phyloP scores from a whole-genome alignment of 2,797 vertebrate species.

The Chloroceryle inda region DNA sequence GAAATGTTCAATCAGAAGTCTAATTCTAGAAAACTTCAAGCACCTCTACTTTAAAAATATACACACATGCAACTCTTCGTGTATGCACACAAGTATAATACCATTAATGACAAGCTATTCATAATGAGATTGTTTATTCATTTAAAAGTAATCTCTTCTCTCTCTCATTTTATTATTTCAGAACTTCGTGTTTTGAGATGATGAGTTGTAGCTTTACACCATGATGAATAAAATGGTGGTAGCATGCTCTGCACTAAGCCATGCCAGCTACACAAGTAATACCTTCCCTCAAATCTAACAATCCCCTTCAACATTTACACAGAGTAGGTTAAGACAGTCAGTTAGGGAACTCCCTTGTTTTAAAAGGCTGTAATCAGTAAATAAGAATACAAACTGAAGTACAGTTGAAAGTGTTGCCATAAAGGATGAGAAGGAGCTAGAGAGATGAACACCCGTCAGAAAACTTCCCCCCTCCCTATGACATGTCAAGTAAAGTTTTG shows the following conservation, averaged over 20 bases:
- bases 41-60: background rate
- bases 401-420: background rate
- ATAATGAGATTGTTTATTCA: background rate
- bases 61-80: background rate
- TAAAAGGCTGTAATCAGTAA: background rate
- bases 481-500: background rate
- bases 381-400: background rate
- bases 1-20: background rate
- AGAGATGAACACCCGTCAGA: background rate
- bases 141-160: background rate
- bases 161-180: background rate
- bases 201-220: background rate
- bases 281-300: background rate
- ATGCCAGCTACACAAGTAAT: background rate
- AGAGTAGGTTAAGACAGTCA: background rate
- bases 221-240: background rate
- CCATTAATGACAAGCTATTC: background rate
- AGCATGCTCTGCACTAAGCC: background rate
- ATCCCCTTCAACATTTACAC: background rate
- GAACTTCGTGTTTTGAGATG: background rate
- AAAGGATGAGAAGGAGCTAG: background rate
- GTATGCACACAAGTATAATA: background rate
- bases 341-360: background rate
- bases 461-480: background rate
- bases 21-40: background rate